These are phyloP conservation scores for Oreochromis tanganicae DNA, from an alignment of 2,113 vertebrate genomes.

Conservation along the genomic window DNA sequence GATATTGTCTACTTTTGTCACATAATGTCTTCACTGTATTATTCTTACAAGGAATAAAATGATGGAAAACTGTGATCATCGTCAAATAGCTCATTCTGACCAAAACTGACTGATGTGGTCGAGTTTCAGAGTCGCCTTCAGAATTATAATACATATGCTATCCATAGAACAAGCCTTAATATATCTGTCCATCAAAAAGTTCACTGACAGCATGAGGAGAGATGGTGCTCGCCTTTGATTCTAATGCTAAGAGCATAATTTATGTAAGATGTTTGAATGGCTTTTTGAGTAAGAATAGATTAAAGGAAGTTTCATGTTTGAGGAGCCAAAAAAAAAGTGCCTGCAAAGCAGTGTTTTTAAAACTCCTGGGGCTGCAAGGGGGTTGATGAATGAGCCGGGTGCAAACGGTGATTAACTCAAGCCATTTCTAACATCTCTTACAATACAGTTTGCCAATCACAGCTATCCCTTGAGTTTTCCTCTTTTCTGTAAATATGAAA, in stretches of 20 bases:
- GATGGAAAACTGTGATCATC: not conserved
- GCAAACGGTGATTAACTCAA: constrained; percentile 56
- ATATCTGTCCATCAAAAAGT: constrained; percentile 69
- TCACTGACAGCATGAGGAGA: constrained; percentile 60
- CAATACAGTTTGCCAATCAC: constrained; percentile 68
- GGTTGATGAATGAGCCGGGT: constrained; percentile 58
- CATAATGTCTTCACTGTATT: not conserved
- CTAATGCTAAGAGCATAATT: constrained; percentile 80
- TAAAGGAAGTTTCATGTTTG: constrained; percentile 68
- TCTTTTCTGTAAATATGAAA: constrained; percentile 71
- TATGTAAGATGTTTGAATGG: constrained; percentile 78
- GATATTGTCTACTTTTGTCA: not conserved
- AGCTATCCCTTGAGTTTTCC: constrained; percentile 55
- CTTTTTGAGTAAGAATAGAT: constrained; percentile 74
- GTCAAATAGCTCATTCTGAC: not conserved
- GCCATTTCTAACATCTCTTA: constrained; percentile 48
- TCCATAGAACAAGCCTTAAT: constrained; percentile 45
- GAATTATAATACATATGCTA: constrained; percentile 55
- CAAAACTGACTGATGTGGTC: not conserved
- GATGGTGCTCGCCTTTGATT: constrained; percentile 69
- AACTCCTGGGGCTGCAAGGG: constrained; percentile 50
- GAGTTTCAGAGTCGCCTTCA: constrained; percentile 44
- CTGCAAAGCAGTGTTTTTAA: constrained; percentile 60
- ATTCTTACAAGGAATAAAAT: not conserved
- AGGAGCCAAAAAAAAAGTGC: constrained; percentile 61